Evolutionary conservation across 2,113 vertebrate genomes (phyloP).

Genomic region (Calonectris borealis): DNA sequence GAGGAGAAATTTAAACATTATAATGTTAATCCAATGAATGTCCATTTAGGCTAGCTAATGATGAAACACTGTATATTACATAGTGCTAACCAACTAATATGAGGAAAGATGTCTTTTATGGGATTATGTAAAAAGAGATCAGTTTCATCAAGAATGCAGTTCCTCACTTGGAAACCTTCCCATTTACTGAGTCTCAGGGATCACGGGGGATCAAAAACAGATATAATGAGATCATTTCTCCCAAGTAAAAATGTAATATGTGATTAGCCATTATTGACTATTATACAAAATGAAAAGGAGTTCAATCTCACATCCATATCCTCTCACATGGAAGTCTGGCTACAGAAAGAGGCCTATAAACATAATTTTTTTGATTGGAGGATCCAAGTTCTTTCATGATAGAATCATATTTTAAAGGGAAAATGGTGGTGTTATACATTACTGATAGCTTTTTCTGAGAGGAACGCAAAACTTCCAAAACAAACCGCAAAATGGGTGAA

Average conservation of each 20-base stretch:
- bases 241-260: slow-evolving; percentile 18
- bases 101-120: slow-evolving; percentile 48
- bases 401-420: background rate
- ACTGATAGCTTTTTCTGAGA: background rate
- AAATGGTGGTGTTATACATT: background rate
- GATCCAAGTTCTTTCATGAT: background rate
- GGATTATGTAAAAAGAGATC: slow-evolving; percentile 50
- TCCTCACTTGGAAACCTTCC: slow-evolving; percentile 49
- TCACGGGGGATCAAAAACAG: slow-evolving; percentile 17
- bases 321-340: background rate
- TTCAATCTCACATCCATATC: background rate
- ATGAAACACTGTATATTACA: slow-evolving; percentile 33
- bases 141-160: slow-evolving; percentile 25
- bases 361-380: background rate
- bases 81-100: background rate
- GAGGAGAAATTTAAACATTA: slow-evolving; percentile 30
- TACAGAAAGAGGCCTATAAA: background rate
- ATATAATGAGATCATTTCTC: slow-evolving; percentile 50
- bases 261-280: slow-evolving; percentile 53
- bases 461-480: background rate
- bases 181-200: background rate
- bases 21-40: slow-evolving; percentile 53
- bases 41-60: slow-evolving; percentile 39
- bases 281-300: slow-evolving; percentile 16
- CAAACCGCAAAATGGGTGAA: background rate